Evolutionary conservation across 2,888 invertebrate genomes (phyloP).

Genomic region (Heliconius hortense): DNA sequence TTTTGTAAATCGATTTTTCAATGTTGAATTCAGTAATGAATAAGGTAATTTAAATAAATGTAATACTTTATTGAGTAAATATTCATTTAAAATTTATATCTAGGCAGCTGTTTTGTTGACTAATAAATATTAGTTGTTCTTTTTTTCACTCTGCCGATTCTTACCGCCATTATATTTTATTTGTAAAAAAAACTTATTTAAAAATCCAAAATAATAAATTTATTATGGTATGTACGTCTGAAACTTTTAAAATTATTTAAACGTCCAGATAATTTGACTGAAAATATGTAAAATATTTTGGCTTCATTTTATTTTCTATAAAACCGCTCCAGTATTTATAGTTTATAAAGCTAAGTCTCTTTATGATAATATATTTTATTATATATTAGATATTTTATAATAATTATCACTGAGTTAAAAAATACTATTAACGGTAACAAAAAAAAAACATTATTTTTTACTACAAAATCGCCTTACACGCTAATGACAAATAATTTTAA

Average conservation of each 20-base stretch:
- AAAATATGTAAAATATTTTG: slow-evolving; percentile 12
- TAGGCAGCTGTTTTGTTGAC: slow-evolving; percentile 15
- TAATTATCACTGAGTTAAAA: background rate
- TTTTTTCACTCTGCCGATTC: background rate
- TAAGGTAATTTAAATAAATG: slow-evolving; percentile 6
- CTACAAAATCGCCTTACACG: background rate
- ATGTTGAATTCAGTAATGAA: slow-evolving; percentile 7
- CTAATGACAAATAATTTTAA: background rate
- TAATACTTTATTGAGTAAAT: background rate
- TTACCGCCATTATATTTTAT: background rate
- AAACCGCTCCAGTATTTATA: slow-evolving; percentile 43
- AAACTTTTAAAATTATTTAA: slow-evolving; percentile 20
- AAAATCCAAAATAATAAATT: background rate
- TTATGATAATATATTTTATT: slow-evolving; percentile 5
- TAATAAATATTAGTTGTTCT: background rate
- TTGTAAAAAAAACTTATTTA: background rate
- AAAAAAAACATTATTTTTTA: background rate
- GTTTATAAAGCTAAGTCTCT: slow-evolving; percentile 11
- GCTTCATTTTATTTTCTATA: slow-evolving; percentile 4
- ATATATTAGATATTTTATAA: background rate
- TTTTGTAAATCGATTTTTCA: slow-evolving; percentile 21
- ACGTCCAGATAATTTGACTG: slow-evolving; percentile 23
- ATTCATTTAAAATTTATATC: background rate
- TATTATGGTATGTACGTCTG: background rate
- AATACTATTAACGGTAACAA: background rate